A percentile compares a stretch with the other conserved stretches of the same genome.
These are phyloP conservation scores for Perizoma flavofasciatum DNA, from an alignment of 2,888 invertebrate genomes.

Conservation along the genomic window DNA sequence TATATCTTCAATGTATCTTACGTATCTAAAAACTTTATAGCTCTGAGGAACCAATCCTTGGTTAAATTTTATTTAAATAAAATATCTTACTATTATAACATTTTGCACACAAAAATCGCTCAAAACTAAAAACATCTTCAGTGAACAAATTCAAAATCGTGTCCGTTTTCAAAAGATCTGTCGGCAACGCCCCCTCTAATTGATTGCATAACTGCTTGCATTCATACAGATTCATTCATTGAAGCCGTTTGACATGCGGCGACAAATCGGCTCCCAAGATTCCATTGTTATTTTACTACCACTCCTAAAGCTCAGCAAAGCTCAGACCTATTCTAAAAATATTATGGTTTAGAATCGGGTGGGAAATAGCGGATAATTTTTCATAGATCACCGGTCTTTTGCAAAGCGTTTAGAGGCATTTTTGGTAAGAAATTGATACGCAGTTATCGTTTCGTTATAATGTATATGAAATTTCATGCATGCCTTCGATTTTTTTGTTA, in stretches of 20 bases:
- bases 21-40: too few species aligned
- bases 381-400: slow-evolving; percentile 32
- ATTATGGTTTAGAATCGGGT: neutral
- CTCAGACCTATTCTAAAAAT: slow-evolving; percentile 7
- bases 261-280: slow-evolving; percentile 69
- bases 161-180: slow-evolving; percentile 47
- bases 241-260: slow-evolving; percentile 71
- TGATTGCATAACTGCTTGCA: slow-evolving; percentile 77
- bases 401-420: slow-evolving; percentile 41
- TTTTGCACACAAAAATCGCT: neutral
- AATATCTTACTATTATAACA: neutral
- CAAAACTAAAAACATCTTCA: slow-evolving; percentile 3
- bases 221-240: slow-evolving; percentile 57
- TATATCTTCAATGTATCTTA: too few species aligned
- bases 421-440: slow-evolving; percentile 51
- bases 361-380: slow-evolving; percentile 12
- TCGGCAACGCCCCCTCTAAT: slow-evolving; percentile 71
- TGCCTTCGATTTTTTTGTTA: slow-evolving; percentile 60
- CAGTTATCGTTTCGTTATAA: slow-evolving; percentile 69
- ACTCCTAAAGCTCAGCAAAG: neutral
- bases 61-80: neutral
- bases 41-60: too few species aligned
- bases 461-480: slow-evolving; percentile 72
- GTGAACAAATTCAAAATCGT: slow-evolving; percentile 29
- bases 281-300: slow-evolving; percentile 42